These are phyloP conservation scores for Cebidichthys violaceus DNA, from an alignment of 2,113 vertebrate genomes.

Conservation along the genomic window DNA sequence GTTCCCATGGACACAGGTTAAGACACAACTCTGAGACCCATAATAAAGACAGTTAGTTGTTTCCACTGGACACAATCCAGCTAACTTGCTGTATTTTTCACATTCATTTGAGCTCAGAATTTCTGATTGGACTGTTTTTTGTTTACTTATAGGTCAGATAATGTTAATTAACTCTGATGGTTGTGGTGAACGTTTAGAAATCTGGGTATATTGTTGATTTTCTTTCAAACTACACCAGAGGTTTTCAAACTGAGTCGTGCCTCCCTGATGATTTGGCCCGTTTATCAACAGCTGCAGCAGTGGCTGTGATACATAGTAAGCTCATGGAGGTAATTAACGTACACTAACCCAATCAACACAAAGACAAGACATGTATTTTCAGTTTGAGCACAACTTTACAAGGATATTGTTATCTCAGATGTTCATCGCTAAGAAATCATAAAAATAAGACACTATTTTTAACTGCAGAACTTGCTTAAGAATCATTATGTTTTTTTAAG, in stretches of 20 bases:
- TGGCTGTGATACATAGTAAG: neutral
- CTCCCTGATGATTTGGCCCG: neutral
- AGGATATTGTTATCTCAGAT: neutral
- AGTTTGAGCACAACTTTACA: neutral
- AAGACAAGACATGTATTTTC: too few relatives aligned
- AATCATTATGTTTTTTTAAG: neutral
- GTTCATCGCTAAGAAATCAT: neutral
- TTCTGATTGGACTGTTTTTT: neutral
- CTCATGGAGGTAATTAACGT: neutral
- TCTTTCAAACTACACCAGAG: neutral
- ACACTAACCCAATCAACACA: neutral
- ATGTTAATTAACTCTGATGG: neutral
- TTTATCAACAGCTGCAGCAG: neutral
- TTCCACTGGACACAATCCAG: neutral
- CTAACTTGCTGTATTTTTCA: neutral
- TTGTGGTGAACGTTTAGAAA: neutral
- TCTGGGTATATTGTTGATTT: neutral
- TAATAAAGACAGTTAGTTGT: constrained; percentile 40
- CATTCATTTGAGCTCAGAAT: neutral
- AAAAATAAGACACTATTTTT: neutral
- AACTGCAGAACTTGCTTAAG: neutral
- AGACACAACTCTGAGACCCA: constrained; percentile 38
- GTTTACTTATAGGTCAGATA: neutral
- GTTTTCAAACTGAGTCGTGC: neutral
- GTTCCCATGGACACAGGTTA: constrained; percentile 49